A percentile compares a stretch with the other conserved stretches of the same genome.
These are phyloP conservation scores for Oncopodura yosiiana DNA, from an alignment of 1,140 invertebrate species.

Conservation along the genomic window DNA sequence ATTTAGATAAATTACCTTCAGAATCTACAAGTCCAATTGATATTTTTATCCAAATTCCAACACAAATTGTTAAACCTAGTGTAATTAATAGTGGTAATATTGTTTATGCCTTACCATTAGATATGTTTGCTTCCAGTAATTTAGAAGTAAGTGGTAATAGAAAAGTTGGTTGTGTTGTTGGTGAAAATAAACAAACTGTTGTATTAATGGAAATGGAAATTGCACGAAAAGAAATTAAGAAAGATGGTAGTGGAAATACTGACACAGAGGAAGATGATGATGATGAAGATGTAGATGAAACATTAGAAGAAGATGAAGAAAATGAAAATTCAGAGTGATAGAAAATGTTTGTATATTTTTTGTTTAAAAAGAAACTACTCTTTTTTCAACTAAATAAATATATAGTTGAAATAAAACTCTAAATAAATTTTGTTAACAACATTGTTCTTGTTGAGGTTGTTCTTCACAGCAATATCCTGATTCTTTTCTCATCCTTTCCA, in stretches of 20 bases:
- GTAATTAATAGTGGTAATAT: background rate
- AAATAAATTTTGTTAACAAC: no score
- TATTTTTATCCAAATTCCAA: background rate
- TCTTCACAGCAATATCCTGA: no score
- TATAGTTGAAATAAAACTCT: no score
- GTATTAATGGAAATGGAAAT: slow-evolving; percentile 83
- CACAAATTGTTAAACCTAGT: slow-evolving; percentile 13
- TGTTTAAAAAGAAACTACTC: no score
- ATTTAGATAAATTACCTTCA: background rate
- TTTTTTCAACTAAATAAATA: no score
- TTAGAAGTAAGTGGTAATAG: slow-evolving; percentile 70
- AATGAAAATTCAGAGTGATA: no score
- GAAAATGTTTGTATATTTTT: no score
- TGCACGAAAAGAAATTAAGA: slow-evolving; percentile 47
- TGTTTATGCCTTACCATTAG: slow-evolving; percentile 17
- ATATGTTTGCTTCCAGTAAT: slow-evolving; percentile 5
- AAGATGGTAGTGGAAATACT: no score
- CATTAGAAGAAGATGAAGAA: slow-evolving; percentile 15
- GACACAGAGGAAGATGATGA: slow-evolving; percentile 68
- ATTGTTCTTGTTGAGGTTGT: no score
- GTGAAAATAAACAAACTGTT: slow-evolving; percentile 66
- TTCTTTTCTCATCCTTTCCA: no score
- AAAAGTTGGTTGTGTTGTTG: slow-evolving; percentile 77
- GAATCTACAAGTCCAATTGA: background rate
- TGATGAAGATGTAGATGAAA: slow-evolving; percentile 49